Conservation (phyloP, 2,888 invertebrate genomes). For the Eupithecia inturbata region DNA sequence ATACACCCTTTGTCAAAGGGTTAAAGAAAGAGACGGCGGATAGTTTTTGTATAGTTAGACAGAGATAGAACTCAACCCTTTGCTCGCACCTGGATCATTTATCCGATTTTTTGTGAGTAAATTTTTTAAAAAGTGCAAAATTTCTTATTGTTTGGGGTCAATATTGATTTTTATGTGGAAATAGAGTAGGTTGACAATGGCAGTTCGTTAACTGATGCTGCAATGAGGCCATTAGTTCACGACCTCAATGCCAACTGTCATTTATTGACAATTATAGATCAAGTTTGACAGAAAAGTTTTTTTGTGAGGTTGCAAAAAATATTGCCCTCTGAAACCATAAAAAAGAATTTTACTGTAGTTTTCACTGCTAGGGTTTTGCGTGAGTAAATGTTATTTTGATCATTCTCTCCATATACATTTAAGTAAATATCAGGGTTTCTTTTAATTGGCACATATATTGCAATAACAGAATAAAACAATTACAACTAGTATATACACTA, state of each 20-base stretch:
- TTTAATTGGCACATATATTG: too few species aligned
- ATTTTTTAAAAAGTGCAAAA: conserved; percentile 80
- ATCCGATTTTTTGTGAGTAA: conserved; percentile 63
- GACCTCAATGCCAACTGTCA: conserved; percentile 55
- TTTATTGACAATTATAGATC: conserved; percentile 34
- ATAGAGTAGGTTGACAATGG: conserved; percentile 62
- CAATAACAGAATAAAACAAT: too few species aligned
- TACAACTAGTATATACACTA: too few species aligned
- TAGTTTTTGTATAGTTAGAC: conserved; percentile 47
- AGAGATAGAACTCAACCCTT: conserved; percentile 72
- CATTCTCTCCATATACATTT: neutral
- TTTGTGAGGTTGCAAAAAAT: neutral
- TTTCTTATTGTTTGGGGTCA: conserved; percentile 75
- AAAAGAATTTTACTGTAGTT: neutral
- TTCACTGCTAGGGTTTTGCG: neutral
- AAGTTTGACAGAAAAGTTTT: conserved; percentile 23
- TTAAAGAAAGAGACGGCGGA: conserved; percentile 63
- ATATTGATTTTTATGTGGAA: conserved; percentile 79
- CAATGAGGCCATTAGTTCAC: conserved; percentile 74
- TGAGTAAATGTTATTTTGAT: neutral
- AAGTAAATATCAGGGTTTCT: too few species aligned
- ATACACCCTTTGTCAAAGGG: conserved; percentile 73
- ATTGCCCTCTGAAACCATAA: neutral
- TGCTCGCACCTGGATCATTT: conserved; percentile 77
- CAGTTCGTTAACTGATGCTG: conserved; percentile 74